Base-by-base conservation (phyloP, 2,888 invertebrate genomes). In the Geophilus truncorum region DNA sequence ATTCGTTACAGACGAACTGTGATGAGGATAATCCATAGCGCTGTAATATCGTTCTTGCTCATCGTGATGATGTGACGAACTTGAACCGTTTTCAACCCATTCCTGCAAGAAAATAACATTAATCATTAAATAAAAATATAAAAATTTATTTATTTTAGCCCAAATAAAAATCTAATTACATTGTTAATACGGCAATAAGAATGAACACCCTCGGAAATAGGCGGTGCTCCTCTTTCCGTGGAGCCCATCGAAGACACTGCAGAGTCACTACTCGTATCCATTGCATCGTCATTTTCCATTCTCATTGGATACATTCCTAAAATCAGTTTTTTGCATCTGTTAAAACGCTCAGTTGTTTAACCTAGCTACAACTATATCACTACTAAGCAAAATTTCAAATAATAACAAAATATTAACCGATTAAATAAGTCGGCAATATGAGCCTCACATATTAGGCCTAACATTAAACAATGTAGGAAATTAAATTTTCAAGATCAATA, bases 241-340 rank as follows among this genome's bases (percentile, higher is more conserved):
- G 95, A 95, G 2, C 95, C 95, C 94, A 96, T 94, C 1, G 95
- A 95, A 82, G 95, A 95, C 36, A 95, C 95, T 0, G 95, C 95
- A 85, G 95, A 95, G 87, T 96, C 96, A 80, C 94, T 94, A 18
- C 94, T 94, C 0, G 94, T 93, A 86, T 96, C 93, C 88, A 93
- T 84, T 32, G 85, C 84, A 87, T 93, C 88, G 84, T 90, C 91
- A 70, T 89, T 89, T 83, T 95, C 95, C 92, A 62, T 62, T 62
- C 57, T 12, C 57, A 62, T 62, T 18, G 57, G 57, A 62, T 62
- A 62, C 57, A 62, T 62, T 23, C 57, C 57, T 62, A 62, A 62
- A 62, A 62, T 62, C n/a, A n/a, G n/a, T n/a, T n/a, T n/a, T n/a
- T n/a, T n/a, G n/a, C n/a, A n/a, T n/a, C n/a, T n/a, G n/a, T n/a